phyloP scores from a whole-genome alignment of 2,113 vertebrate species.

The Heterocephalus glaber region DNA sequence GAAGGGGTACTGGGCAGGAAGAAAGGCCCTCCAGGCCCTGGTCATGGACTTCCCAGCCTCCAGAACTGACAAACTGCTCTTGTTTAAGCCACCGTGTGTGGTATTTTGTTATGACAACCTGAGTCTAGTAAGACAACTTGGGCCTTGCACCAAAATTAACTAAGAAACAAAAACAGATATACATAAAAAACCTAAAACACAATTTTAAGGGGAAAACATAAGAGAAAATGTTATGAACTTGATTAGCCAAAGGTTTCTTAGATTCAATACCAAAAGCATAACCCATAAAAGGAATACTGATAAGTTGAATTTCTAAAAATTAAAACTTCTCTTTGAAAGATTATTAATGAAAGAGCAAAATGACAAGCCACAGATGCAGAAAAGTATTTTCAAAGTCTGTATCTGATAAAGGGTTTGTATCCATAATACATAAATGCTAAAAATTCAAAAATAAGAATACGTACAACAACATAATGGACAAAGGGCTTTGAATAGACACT shows the following conservation, averaged over 20 bases:
- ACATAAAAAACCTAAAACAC: background rate
- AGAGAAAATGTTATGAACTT: background rate
- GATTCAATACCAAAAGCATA: background rate
- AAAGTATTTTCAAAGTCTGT: background rate
- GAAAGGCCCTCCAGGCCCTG: background rate
- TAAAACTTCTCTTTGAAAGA: background rate
- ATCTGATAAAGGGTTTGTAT: background rate
- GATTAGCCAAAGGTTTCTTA: background rate
- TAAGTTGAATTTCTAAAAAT: background rate
- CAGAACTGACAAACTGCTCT: background rate
- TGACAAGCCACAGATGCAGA: background rate
- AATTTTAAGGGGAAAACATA: background rate
- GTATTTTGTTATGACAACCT: background rate
- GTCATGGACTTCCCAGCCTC: background rate
- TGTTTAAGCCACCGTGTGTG: background rate
- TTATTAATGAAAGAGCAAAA: background rate
- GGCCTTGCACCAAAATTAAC: background rate
- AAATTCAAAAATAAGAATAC: background rate
- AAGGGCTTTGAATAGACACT: background rate
- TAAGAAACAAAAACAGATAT: background rate
- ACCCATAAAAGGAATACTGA: background rate
- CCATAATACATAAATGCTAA: background rate
- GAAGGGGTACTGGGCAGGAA: background rate
- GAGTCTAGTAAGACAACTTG: background rate
- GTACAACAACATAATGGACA: background rate